Base-by-base conservation (phyloP, 2,888 invertebrate species). In the Tubulanus polymorphus region DNA sequence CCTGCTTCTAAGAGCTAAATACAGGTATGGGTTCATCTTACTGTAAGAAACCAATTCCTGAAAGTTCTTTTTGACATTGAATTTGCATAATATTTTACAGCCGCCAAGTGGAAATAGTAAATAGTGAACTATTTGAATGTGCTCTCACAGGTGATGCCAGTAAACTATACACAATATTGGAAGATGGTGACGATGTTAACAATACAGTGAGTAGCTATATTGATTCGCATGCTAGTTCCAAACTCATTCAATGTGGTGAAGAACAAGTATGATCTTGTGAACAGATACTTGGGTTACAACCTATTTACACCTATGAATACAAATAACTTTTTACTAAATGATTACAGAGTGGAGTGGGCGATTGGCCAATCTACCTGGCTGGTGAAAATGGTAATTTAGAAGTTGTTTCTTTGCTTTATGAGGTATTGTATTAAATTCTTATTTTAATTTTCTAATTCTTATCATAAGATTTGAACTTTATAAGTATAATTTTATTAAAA, bases 171-270 rank as follows among this genome's bases (percentile, higher is more conserved):
- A 62, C 64, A 52, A 27, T 71, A 15, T 55, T 75, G 41, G 74
- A 75, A 35, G 72, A 73, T 1, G 74, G 74, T 2, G 75, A 75
- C 55, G 61, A 61, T 55, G 68, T 75, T 30, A 72, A 74, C 49
- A 64, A 65, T 8, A 66, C 69, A 67, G 75, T 75, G 48, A 54
- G 55, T 51, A 12, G 12, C 15, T 37, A 20, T n/a, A n/a, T n/a
- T n/a, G n/a, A n/a, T n/a, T n/a, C n/a, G n/a, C n/a, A n/a, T n/a
- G n/a, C n/a, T n/a, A n/a, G n/a, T n/a, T n/a, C n/a, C n/a, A n/a
- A n/a, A n/a, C n/a, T n/a, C n/a, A n/a, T n/a, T n/a, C n/a, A n/a
- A n/a, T n/a, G n/a, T n/a, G n/a, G n/a, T n/a, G n/a, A n/a, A n/a
- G n/a, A n/a, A n/a, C n/a, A n/a, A n/a, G n/a, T n/a, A n/a, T n/a